These are phyloP conservation scores for Sebastiscus tertius DNA, from an alignment of 2,797 vertebrate genomes.

Conservation along the genomic window DNA sequence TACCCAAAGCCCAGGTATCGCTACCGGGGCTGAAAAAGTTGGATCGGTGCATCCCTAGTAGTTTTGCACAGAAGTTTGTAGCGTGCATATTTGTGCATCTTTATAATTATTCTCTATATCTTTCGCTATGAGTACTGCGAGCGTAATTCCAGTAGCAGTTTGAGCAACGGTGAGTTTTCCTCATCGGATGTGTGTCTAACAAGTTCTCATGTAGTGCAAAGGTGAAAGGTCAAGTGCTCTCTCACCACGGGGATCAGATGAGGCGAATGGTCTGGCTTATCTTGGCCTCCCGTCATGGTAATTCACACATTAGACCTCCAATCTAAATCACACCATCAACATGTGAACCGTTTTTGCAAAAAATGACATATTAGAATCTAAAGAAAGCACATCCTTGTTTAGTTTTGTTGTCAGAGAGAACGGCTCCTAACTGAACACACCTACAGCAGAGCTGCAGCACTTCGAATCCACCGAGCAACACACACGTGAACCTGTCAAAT, in stretches of 20 bases:
- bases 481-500: conserved; percentile 28
- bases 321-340: background rate
- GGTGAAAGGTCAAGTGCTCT: conserved; percentile 53
- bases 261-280: conserved; percentile 21
- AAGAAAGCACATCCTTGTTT: background rate
- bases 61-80: background rate
- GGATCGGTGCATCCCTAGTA: no score
- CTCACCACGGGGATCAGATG: conserved; percentile 21
- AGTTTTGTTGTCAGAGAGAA: background rate
- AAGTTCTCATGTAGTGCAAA: conserved; percentile 30
- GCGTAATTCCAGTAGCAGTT: background rate
- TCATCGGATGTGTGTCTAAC: conserved; percentile 4
- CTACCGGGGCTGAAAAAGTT: no score
- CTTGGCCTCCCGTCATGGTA: conserved; percentile 3
- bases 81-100: background rate
- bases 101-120: background rate
- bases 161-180: conserved; percentile 9
- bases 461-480: background rate
- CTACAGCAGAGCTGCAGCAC: background rate
- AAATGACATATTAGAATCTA: background rate
- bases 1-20: no score
- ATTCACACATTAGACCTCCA: conserved; percentile 13
- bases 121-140: background rate
- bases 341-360: background rate
- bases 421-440: background rate